A percentile compares a stretch with the other conserved stretches of the same genome.
Conservation (phyloP, 1,140 invertebrate genomes). For the Eufriesea mexicana region DNA sequence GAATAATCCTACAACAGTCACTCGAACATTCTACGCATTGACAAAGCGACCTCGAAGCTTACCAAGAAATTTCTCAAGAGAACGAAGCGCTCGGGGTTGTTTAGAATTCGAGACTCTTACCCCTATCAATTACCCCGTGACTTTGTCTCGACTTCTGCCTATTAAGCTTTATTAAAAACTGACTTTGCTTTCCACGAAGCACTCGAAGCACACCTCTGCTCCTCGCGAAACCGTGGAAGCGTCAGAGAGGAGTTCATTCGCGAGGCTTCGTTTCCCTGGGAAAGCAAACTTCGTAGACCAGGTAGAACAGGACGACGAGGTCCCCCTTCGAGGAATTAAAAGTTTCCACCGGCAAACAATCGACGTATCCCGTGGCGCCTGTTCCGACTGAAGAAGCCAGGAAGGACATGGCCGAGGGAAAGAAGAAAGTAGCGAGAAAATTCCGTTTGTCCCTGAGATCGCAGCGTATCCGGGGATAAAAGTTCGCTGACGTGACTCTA, state of each 20-base stretch:
- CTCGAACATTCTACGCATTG: neutral
- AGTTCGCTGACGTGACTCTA: conserved; percentile 3
- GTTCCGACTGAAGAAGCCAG: neutral
- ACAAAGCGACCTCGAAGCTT: neutral
- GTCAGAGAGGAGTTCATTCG: neutral
- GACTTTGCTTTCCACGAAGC: no score
- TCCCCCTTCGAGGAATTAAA: neutral
- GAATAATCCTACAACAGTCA: no score
- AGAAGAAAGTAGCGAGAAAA: neutral
- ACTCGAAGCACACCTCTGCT: no score
- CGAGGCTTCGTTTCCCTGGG: neutral
- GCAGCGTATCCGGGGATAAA: neutral
- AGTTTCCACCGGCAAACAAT: neutral
- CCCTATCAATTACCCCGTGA: neutral
- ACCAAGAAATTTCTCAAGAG: neutral
- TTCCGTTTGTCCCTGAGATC: neutral
- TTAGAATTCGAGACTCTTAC: neutral
- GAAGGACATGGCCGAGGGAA: neutral
- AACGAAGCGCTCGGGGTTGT: neutral
- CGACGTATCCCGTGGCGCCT: neutral
- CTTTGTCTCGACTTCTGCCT: neutral
- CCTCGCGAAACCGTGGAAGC: neutral
- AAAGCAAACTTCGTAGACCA: neutral
- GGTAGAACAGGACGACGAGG: neutral
- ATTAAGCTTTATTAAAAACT: neutral